Evolutionary conservation across 2,888 invertebrate genomes (phyloP).

Genomic region (Mechanitis messenoides): DNA sequence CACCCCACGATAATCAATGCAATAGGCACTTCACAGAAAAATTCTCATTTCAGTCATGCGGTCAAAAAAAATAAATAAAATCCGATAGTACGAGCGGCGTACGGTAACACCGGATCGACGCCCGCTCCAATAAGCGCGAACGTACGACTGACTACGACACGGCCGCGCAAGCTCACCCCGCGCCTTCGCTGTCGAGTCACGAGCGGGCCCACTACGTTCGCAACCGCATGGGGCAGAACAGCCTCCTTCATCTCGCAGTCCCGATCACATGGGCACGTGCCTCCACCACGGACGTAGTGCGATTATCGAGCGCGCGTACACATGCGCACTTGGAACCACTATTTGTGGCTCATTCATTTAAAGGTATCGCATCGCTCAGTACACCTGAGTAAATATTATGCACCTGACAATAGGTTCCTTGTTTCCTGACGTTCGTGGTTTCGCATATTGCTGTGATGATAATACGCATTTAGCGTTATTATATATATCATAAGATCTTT

Average conservation of each 20-base stretch:
- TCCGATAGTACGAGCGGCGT: conserved; percentile 44
- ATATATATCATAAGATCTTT: too few species aligned
- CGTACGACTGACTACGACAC: conserved; percentile 57
- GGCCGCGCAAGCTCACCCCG: conserved; percentile 41
- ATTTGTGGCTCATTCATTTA: conserved; percentile 63
- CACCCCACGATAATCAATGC: conserved; percentile 36
- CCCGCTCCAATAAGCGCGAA: conserved; percentile 56
- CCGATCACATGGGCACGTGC: conserved; percentile 59
- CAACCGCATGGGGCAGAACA: conserved; percentile 39
- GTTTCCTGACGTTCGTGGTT: conserved; percentile 44
- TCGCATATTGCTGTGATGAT: conserved; percentile 40
- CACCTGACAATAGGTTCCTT: conserved; percentile 55
- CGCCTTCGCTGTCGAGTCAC: conserved; percentile 33
- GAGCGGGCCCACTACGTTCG: conserved; percentile 28
- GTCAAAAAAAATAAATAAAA: conserved; percentile 39
- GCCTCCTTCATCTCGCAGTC: conserved; percentile 56
- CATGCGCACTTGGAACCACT: conserved; percentile 61
- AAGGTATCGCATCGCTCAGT: conserved; percentile 45
- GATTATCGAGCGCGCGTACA: conserved; percentile 69
- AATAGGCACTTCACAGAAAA: conserved; percentile 41
- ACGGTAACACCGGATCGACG: conserved; percentile 43
- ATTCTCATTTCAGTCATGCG: conserved; percentile 38
- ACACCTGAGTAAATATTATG: conserved; percentile 73
- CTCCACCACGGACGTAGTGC: conserved; percentile 59
- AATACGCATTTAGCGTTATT: too few species aligned